phyloP scores from a whole-genome alignment of 2,113 vertebrate species.

The Dicentrarchus labrax region DNA sequence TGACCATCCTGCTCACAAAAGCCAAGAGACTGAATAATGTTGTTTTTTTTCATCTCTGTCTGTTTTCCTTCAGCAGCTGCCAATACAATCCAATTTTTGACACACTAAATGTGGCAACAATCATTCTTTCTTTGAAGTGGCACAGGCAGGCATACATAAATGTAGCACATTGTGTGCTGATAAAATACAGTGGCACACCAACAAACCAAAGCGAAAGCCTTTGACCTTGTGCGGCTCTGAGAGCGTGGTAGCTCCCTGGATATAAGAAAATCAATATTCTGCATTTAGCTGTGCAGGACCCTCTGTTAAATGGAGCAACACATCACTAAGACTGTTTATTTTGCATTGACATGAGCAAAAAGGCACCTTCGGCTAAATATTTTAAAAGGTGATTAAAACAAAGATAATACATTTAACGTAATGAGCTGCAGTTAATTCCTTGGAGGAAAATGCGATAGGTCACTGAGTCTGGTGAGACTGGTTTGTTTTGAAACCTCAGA shows the following conservation, averaged over 20 bases:
- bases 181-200: conserved; percentile 51
- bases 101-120: conserved; percentile 68
- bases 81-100: conserved; percentile 68
- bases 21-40: conserved; percentile 62
- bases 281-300: conserved; percentile 70
- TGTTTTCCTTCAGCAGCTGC: conserved; percentile 41
- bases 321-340: conserved; percentile 26
- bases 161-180: conserved; percentile 40
- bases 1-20: conserved; percentile 66
- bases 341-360: conserved; percentile 18
- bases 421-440: conserved; percentile 10
- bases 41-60: conserved; percentile 25
- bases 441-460: not conserved
- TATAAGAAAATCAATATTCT: conserved; percentile 78
- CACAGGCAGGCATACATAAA: conserved; percentile 50
- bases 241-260: conserved; percentile 70
- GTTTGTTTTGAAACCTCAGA: conserved; percentile 29
- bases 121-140: conserved; percentile 57
- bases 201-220: conserved; percentile 59
- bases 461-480: not conserved
- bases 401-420: conserved; percentile 19
- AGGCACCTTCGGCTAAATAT: conserved; percentile 8
- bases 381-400: conserved; percentile 26
- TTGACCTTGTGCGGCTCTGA: conserved; percentile 75
- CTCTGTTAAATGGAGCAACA: conserved; percentile 57